Base-by-base conservation (phyloP, 2,888 invertebrate species). In the Malthinus flaveolus region DNA sequence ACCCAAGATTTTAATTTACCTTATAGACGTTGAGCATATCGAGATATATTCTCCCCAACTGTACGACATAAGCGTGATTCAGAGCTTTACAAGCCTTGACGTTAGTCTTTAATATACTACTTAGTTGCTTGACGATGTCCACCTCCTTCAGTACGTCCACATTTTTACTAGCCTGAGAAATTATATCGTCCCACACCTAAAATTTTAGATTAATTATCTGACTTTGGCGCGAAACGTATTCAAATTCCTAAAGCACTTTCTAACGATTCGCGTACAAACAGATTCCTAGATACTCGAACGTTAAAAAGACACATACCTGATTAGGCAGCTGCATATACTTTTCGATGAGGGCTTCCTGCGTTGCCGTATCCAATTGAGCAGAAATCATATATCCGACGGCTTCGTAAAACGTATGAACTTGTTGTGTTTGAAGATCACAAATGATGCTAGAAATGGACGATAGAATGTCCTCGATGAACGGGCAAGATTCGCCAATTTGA, bases 21-120 rank as follows among this genome's bases (percentile, higher is more conserved):
- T 98, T 98, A 82, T 99, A 99, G 68, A 99, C 95, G 83, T 97
- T 97, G 69, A 99, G 83, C 97, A 99, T 97, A 80, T 99, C 99
- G 77, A 97, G 84, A 81, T 98, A 99, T 79, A 99, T 98, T 74
- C 96, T 86, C 49, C 97, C 96, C 71, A 98, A 84, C 82, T 98
- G 91, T 64, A 90, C 85, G 65, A 98, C 95, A 81, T 97, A 99
- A 3, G 95, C 91, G 80, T 98, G 96, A 3, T 96, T 97, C 37
- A 99, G 83, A 45, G 99, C 96, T 80, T 97, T 95, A 78, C 98
- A 99, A n/a, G 99, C 98, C 65, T 97, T 86, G 11, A 97, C 97
- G 81, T 99, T 99, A 1, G 99, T 99, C 82, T 99, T 99, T 56
- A 99, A 84, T 79, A 99, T 98, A 81, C 95, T 97, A 53, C 93